Evolutionary conservation across 2,797 vertebrate species (phyloP).

Genomic region (Botia kubotai): DNA sequence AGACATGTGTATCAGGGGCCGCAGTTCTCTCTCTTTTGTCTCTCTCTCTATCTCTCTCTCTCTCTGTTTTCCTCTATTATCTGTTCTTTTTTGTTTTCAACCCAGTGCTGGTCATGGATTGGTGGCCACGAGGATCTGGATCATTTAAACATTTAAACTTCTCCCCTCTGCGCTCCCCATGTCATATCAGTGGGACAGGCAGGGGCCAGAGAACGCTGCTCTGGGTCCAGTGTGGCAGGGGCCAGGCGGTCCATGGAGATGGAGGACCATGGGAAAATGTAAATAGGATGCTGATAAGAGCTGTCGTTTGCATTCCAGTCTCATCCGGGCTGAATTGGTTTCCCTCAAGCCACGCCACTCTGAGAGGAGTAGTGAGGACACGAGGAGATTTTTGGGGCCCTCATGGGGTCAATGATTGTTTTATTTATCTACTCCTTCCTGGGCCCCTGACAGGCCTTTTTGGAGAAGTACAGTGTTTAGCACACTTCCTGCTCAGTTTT

Average conservation of each 20-base stretch:
- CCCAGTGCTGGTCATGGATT: conserved; percentile 50
- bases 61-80: conserved; percentile 9
- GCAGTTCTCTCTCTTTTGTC: neutral
- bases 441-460: conserved; percentile 30
- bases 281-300: conserved; percentile 86
- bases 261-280: conserved; percentile 84
- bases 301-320: conserved; percentile 92
- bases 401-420: conserved; percentile 68
- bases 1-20: conserved; percentile 20
- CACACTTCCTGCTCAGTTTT: conserved; percentile 35
- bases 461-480: conserved; percentile 12
- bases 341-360: conserved; percentile 76
- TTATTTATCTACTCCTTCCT: conserved; percentile 49
- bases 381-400: conserved; percentile 75
- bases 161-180: conserved; percentile 74
- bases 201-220: conserved; percentile 36
- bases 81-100: conserved; percentile 7
- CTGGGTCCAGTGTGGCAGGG: conserved; percentile 65
- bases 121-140: conserved; percentile 74
- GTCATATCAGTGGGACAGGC: conserved; percentile 55
- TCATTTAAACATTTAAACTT: conserved; percentile 67
- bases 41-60: conserved; percentile 17
- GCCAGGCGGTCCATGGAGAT: conserved; percentile 74
- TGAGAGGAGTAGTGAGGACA: conserved; percentile 53
- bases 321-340: conserved; percentile 83